Evolutionary conservation across 2,113 vertebrate species (phyloP).

Genomic region (Malurus elegans): DNA sequence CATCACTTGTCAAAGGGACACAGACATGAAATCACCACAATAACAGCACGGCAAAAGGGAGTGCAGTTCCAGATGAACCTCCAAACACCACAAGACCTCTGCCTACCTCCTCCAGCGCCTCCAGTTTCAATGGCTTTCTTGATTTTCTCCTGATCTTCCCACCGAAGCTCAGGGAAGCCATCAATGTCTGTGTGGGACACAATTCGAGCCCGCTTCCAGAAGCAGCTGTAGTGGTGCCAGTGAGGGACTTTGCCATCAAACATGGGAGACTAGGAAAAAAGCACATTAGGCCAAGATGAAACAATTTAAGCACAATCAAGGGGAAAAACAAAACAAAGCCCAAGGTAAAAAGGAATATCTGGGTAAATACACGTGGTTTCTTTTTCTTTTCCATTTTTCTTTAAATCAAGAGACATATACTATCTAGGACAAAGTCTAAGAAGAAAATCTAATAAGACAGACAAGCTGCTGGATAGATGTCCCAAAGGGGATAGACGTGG

Average conservation of each 20-base stretch:
- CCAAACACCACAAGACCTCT: background rate
- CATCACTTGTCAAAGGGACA: background rate
- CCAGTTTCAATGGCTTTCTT: slow-evolving; percentile 91
- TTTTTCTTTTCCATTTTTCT: background rate
- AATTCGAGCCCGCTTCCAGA: slow-evolving; percentile 88
- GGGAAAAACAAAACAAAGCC: background rate
- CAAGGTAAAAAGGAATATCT: background rate
- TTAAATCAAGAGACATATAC: background rate
- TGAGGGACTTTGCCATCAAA: slow-evolving; percentile 97
- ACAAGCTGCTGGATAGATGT: background rate
- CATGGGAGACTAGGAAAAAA: slow-evolving; percentile 86
- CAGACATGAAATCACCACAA: background rate
- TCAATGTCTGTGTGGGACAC: slow-evolving; percentile 82
- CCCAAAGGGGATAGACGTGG: background rate
- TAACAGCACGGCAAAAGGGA: background rate
- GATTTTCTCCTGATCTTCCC: slow-evolving; percentile 96
- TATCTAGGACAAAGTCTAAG: background rate
- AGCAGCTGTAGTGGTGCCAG: slow-evolving; percentile 97
- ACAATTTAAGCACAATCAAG: background rate
- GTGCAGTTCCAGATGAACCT: background rate
- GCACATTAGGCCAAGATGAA: background rate
- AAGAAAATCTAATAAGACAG: background rate
- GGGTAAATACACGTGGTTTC: background rate
- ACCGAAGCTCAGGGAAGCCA: slow-evolving; percentile 88
- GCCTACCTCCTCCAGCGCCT: slow-evolving; percentile 73